phyloP scores from a whole-genome alignment of 2,888 invertebrate genomes.

The Nomada hirtipes region DNA sequence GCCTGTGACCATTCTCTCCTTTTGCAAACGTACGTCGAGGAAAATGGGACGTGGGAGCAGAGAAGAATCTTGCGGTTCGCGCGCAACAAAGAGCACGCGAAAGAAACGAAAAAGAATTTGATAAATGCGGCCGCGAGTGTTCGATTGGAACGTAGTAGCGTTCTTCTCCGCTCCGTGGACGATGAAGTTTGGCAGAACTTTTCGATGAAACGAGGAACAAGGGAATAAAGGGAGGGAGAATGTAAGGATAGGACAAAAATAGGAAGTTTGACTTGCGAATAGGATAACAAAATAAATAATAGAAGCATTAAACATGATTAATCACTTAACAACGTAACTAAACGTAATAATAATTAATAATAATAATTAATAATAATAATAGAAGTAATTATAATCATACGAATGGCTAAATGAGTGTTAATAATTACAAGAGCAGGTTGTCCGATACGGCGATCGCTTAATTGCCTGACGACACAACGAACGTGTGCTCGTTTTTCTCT shows the following conservation, averaged over 20 bases:
- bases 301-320: conserved; percentile 84
- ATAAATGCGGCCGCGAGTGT: conserved; percentile 41
- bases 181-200: conserved; percentile 19
- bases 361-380: conserved; percentile 75
- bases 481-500: conserved; percentile 30
- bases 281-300: conserved; percentile 84
- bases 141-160: conserved; percentile 1
- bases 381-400: conserved; percentile 73
- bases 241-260: conserved; percentile 60
- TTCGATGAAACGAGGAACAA: conserved; percentile 45
- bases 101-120: conserved; percentile 15
- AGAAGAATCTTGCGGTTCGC: conserved; percentile 47
- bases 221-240: conserved; percentile 38
- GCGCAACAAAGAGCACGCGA: background rate
- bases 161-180: conserved; percentile 42
- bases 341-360: conserved; percentile 78
- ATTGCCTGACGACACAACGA: conserved; percentile 66
- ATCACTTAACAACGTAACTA: conserved; percentile 83
- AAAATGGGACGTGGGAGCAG: conserved; percentile 27
- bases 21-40: too few relatives aligned
- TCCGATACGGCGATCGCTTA: conserved; percentile 73
- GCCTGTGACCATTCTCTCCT: conserved; percentile 4
- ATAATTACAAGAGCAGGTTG: conserved; percentile 80
- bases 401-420: conserved; percentile 77
- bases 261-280: conserved; percentile 70